Evolutionary conservation across 2,888 invertebrate species (phyloP).

Genomic region (Micoletzkya japonica): DNA sequence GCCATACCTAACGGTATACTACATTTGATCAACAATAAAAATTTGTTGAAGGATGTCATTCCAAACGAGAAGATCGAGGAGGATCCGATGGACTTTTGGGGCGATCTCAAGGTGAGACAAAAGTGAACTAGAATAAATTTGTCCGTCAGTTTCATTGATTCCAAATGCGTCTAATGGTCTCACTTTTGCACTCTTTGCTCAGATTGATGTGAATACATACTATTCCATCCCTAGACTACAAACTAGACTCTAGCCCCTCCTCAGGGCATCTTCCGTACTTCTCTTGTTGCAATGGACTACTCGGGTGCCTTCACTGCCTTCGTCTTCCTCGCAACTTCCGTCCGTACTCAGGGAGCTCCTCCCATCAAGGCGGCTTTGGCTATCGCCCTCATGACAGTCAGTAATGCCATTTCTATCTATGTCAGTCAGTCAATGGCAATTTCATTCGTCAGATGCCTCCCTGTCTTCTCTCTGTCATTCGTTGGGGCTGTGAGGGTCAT

Average conservation of each 20-base stretch:
- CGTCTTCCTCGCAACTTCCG: slow-evolving; percentile 37
- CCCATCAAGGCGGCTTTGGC: slow-evolving; percentile 39
- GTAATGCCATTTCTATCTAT: too few species aligned
- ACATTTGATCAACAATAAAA: neutral
- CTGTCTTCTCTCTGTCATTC: slow-evolving; percentile 36
- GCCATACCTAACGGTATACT: too few species aligned
- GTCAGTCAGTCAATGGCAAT: too few species aligned
- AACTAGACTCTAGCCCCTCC: neutral
- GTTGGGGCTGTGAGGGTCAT: slow-evolving; percentile 48
- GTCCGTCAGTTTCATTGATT: neutral
- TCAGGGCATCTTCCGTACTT: slow-evolving; percentile 44
- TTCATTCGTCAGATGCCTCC: slow-evolving; percentile 37
- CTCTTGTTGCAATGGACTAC: slow-evolving; percentile 44
- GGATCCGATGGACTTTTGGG: slow-evolving; percentile 44
- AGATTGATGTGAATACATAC: too few species aligned
- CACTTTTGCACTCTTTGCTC: too few species aligned
- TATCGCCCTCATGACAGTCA: too few species aligned
- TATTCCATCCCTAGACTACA: too few species aligned
- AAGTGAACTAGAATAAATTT: too few species aligned
- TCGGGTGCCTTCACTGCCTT: slow-evolving; percentile 46
- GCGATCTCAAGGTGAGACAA: slow-evolving; percentile 37
- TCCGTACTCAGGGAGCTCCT: slow-evolving; percentile 29
- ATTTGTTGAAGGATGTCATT: slow-evolving; percentile 14
- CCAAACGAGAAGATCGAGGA: slow-evolving; percentile 29
- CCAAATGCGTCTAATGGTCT: neutral